These are phyloP conservation scores for Schizothorax lantsangensis DNA, from an alignment of 2,797 vertebrate species.

Conservation along the genomic window DNA sequence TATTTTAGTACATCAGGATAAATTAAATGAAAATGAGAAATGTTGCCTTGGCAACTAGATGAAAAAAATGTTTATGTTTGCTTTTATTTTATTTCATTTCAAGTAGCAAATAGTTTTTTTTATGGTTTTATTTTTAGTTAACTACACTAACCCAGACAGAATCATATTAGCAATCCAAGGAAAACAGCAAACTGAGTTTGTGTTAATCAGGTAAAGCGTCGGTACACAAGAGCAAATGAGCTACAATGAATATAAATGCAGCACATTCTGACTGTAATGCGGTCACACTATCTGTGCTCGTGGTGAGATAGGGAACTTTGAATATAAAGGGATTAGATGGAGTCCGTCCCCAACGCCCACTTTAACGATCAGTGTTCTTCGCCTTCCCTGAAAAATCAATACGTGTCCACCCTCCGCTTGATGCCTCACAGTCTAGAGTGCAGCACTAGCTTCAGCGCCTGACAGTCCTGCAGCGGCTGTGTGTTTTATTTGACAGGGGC, in stretches of 20 bases:
- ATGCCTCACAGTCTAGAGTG: conserved; percentile 23
- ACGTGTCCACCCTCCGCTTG: conserved; percentile 37
- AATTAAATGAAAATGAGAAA: neutral
- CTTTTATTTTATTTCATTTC: neutral
- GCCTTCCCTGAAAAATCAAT: conserved; percentile 45
- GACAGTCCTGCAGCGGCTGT: conserved; percentile 7
- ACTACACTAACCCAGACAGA: neutral
- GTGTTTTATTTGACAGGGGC: conserved; percentile 36
- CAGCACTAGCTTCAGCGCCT: conserved; percentile 26
- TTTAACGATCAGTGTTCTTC: conserved; percentile 47
- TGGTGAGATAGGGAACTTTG: conserved; percentile 14
- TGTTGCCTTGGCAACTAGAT: neutral
- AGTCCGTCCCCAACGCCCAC: conserved; percentile 28
- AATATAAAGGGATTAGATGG: conserved; percentile 42
- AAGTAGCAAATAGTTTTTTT: neutral
- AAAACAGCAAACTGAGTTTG: neutral
- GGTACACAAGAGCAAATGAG: neutral
- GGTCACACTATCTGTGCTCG: neutral
- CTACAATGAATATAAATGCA: neutral
- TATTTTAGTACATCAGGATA: neutral
- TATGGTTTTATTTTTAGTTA: neutral
- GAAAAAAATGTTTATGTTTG: neutral
- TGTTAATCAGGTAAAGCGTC: neutral
- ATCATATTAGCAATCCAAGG: neutral
- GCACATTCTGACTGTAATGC: neutral